phyloP scores from a whole-genome alignment of 2,888 invertebrate genomes.

The Herminia tarsipennalis region DNA sequence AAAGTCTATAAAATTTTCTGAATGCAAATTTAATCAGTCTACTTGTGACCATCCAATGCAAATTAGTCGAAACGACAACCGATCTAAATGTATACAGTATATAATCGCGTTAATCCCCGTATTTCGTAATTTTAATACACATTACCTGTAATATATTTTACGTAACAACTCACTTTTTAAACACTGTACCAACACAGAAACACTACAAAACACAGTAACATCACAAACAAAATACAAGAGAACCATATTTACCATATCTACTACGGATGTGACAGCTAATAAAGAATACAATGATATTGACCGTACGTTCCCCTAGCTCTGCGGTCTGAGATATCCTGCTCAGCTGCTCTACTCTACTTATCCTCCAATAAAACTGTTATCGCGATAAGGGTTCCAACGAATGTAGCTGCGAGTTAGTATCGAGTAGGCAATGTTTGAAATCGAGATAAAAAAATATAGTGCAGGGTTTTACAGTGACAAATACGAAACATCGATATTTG shows the following conservation, averaged over 20 bases:
- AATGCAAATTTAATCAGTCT: too few relatives aligned
- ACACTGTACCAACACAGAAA: neutral
- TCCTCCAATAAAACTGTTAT: constrained; percentile 56
- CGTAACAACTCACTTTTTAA: neutral
- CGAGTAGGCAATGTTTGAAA: constrained; percentile 36
- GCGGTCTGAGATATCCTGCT: constrained; percentile 52
- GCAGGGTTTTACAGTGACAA: too few relatives aligned
- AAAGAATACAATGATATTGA: constrained; percentile 16
- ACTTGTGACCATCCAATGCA: too few relatives aligned
- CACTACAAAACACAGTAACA: constrained; percentile 5
- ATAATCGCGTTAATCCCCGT: too few relatives aligned
- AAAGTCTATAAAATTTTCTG: too few relatives aligned
- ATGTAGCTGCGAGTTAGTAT: constrained; percentile 43
- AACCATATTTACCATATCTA: constrained; percentile 67
- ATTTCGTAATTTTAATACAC: too few relatives aligned
- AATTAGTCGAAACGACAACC: too few relatives aligned
- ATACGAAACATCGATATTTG: too few relatives aligned
- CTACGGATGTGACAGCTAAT: constrained; percentile 31
- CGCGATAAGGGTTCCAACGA: constrained; percentile 46
- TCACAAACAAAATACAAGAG: constrained; percentile 12
- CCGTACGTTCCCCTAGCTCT: constrained; percentile 34
- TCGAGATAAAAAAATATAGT: constrained; percentile 32
- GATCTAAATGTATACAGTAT: too few relatives aligned
- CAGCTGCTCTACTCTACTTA: constrained; percentile 70
- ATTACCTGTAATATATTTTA: too few relatives aligned